phyloP scores from a whole-genome alignment of 2,797 vertebrate species.

The Sebastes elongatus region DNA sequence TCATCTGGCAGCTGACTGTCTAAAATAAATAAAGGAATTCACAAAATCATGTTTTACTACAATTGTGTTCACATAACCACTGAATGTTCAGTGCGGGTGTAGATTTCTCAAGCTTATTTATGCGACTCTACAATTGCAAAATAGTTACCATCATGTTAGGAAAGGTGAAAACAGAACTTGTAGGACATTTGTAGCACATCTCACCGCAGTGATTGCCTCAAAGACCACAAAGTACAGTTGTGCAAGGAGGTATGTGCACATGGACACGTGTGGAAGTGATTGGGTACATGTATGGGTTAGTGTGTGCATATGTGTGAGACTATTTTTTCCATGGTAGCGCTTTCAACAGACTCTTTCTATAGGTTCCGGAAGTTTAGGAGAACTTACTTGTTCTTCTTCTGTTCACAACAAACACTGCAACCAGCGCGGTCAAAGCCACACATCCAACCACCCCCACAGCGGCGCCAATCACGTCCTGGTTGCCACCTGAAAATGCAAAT shows the following conservation, averaged over 20 bases:
- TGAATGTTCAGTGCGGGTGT: not conserved
- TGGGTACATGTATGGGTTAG: not conserved
- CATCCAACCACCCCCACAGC: constrained; percentile 38
- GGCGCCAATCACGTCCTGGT: not conserved
- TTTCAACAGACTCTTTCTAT: constrained; percentile 6
- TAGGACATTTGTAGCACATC: not conserved
- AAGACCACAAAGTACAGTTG: constrained; percentile 7
- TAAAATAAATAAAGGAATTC: not conserved
- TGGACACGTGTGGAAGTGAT: not conserved
- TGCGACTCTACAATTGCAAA: not conserved
- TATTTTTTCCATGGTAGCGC: rapidly evolving
- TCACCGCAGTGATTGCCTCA: not conserved
- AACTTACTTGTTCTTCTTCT: constrained; percentile 56
- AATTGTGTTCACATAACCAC: not conserved
- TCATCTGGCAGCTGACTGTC: not conserved
- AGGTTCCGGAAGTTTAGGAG: not conserved
- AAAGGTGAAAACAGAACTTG: not conserved
- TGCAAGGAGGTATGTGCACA: constrained; percentile 9
- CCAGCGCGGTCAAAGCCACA: not conserved
- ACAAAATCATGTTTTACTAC: not conserved
- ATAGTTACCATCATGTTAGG: not conserved
- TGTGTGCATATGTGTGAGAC: not conserved
- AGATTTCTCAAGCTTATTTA: not conserved
- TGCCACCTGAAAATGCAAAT: not conserved
- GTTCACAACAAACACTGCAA: constrained; percentile 30